Conservation (phyloP, 2,113 vertebrate genomes). For the Talpa occidentalis region DNA sequence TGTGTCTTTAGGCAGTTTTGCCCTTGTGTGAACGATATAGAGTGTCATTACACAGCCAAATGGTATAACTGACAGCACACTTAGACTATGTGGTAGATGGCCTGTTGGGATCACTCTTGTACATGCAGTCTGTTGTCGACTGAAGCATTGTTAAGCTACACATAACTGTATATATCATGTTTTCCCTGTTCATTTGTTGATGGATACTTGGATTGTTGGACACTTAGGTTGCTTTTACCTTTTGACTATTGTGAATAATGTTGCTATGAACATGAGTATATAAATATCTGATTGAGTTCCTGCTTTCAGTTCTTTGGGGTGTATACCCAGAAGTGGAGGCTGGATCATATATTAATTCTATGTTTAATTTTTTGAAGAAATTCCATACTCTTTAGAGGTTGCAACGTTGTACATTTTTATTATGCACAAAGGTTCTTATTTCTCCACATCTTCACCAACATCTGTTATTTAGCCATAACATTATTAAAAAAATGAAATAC, state of each 20-base stretch:
- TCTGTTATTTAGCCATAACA: not conserved
- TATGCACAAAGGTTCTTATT: not conserved
- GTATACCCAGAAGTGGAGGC: not conserved
- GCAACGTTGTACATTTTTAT: not conserved
- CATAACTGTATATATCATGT: not conserved
- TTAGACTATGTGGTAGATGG: no score
- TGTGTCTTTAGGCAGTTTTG: not conserved
- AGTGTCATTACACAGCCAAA: not conserved
- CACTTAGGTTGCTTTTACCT: not conserved
- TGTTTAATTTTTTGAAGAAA: not conserved
- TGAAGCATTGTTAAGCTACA: not conserved
- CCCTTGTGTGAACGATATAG: not conserved
- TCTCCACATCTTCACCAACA: not conserved
- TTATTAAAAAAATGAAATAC: slow-evolving; percentile 32
- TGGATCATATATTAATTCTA: not conserved
- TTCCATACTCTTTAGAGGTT: not conserved
- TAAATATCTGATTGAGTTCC: not conserved
- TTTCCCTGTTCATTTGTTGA: not conserved
- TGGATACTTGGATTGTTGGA: not conserved
- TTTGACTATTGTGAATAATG: not conserved
- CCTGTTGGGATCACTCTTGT: not conserved
- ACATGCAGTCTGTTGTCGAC: not conserved
- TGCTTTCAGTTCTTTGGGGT: not conserved
- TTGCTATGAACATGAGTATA: not conserved
- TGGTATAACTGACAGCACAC: not conserved